Conservation (phyloP, 1,140 invertebrate genomes). For the Caligus rogercresseyi region DNA sequence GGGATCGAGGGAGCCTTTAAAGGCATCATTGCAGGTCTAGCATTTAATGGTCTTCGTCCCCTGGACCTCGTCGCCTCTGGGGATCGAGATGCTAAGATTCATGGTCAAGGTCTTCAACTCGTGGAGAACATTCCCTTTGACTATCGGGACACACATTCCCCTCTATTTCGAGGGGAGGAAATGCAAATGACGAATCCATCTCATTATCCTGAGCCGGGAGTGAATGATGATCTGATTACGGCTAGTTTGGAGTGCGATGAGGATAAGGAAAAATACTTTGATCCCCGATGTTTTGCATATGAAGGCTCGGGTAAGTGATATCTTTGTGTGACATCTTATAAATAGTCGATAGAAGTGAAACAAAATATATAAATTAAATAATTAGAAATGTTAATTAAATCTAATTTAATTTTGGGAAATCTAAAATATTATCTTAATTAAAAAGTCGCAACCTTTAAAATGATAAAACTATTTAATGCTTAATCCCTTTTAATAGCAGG, state of each 20-base stretch:
- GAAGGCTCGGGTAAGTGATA: slow-evolving; percentile 9
- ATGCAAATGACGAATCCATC: slow-evolving; percentile 16
- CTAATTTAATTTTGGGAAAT: no score
- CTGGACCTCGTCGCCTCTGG: slow-evolving; percentile 65
- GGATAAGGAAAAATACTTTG: slow-evolving; percentile 12
- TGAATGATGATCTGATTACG: slow-evolving; percentile 9
- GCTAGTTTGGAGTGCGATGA: not conserved
- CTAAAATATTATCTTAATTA: no score
- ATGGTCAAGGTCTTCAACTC: slow-evolving; percentile 32
- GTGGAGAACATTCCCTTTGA: slow-evolving; percentile 26
- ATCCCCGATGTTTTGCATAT: slow-evolving; percentile 11
- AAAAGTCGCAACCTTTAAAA: no score
- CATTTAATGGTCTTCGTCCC: slow-evolving; percentile 63
- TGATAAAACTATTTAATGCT: no score
- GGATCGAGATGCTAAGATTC: slow-evolving; percentile 48
- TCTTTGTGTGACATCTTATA: no score
- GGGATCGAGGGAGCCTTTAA: slow-evolving; percentile 45
- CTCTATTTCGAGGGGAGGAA: not conserved
- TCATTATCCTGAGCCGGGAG: not conserved
- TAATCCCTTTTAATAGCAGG: no score
- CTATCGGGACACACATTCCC: slow-evolving; percentile 6
- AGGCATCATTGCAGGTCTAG: slow-evolving; percentile 69
- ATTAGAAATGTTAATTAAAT: no score
- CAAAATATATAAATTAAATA: not conserved
- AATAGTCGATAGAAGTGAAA: no score